Evolutionary conservation across 2,113 vertebrate species (phyloP).

Genomic region (Hydropotes inermis): DNA sequence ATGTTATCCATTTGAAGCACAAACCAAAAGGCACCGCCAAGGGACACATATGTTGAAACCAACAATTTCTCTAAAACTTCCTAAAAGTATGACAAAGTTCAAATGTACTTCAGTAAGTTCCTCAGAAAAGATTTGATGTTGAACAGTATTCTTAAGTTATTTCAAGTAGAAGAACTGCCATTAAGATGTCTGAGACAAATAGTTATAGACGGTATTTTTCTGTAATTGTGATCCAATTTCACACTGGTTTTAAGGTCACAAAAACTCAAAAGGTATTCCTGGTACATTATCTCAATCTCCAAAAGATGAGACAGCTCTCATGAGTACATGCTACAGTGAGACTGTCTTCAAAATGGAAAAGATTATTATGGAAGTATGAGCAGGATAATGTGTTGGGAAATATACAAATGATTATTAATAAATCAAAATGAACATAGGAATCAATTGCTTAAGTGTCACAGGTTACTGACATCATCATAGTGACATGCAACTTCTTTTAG

Average conservation of each 20-base stretch:
- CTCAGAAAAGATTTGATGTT: constrained; percentile 30
- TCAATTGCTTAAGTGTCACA: constrained; percentile 55
- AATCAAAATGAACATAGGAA: constrained; percentile 49
- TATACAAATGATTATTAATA: constrained; percentile 63
- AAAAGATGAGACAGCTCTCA: constrained; percentile 58
- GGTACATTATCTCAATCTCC: constrained; percentile 25
- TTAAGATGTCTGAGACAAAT: constrained; percentile 64
- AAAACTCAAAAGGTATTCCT: constrained; percentile 56
- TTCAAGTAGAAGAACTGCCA: constrained; percentile 61
- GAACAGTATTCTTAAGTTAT: constrained; percentile 66
- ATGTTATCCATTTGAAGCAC: neutral
- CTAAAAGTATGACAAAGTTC: constrained; percentile 50
- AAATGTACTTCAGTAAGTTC: constrained; percentile 52
- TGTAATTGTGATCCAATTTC: constrained; percentile 70
- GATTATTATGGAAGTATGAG: constrained; percentile 58
- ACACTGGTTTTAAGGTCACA: constrained; percentile 56
- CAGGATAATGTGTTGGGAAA: constrained; percentile 61
- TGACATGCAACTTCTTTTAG: constrained; percentile 45
- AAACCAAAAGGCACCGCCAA: neutral
- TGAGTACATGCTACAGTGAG: constrained; percentile 55
- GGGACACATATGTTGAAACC: constrained; percentile 22
- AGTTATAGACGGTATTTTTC: constrained; percentile 63
- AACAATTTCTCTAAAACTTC: constrained; percentile 27
- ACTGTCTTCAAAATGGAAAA: constrained; percentile 67
- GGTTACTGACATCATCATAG: constrained; percentile 41